Evolutionary conservation across 1,140 invertebrate species (phyloP).

Genomic region (Leptestheria dahalacensis): DNA sequence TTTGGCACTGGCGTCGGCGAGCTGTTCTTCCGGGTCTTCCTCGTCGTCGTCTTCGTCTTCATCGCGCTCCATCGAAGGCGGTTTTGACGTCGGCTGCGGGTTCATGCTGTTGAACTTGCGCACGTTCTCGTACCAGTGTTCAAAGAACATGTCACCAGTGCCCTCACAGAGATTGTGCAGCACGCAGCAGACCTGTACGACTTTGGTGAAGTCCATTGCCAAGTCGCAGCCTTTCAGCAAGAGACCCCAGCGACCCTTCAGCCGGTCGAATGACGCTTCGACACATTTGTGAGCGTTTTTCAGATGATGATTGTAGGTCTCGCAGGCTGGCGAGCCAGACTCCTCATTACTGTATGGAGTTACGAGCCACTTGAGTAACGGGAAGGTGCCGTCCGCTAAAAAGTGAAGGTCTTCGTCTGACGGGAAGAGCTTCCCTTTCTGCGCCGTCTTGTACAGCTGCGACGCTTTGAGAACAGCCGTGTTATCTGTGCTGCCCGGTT

Average conservation of each 20-base stretch:
- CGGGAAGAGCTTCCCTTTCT: slow-evolving; percentile 15
- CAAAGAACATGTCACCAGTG: slow-evolving; percentile 14
- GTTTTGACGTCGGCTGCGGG: slow-evolving; percentile 8
- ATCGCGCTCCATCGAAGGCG: slow-evolving; percentile 6
- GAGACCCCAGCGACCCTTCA: slow-evolving; percentile 13
- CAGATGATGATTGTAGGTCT: slow-evolving; percentile 10
- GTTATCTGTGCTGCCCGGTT: slow-evolving; percentile 15
- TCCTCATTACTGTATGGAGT: slow-evolving; percentile 9
- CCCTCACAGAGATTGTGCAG: slow-evolving; percentile 14
- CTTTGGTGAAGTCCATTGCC: slow-evolving; percentile 16
- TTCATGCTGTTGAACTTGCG: slow-evolving; percentile 6
- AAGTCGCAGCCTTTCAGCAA: slow-evolving; percentile 14
- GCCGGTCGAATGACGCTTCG: slow-evolving; percentile 9
- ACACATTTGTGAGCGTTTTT: slow-evolving; percentile 15
- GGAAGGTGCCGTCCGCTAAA: slow-evolving; percentile 13
- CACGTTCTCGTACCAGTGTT: slow-evolving; percentile 13
- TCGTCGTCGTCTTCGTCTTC: slow-evolving; percentile 8
- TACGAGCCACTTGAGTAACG: slow-evolving; percentile 6
- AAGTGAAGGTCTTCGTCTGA: slow-evolving; percentile 14
- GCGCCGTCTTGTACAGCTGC: slow-evolving; percentile 14
- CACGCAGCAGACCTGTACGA: slow-evolving; percentile 15
- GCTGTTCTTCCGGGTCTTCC: slow-evolving; percentile 5
- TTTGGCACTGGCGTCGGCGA: slow-evolving; percentile 13
- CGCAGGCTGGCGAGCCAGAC: neutral
- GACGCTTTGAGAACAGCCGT: slow-evolving; percentile 12